Evolutionary conservation across 2,113 vertebrate species (phyloP).

Genomic region (Ailuropoda melanoleuca): DNA sequence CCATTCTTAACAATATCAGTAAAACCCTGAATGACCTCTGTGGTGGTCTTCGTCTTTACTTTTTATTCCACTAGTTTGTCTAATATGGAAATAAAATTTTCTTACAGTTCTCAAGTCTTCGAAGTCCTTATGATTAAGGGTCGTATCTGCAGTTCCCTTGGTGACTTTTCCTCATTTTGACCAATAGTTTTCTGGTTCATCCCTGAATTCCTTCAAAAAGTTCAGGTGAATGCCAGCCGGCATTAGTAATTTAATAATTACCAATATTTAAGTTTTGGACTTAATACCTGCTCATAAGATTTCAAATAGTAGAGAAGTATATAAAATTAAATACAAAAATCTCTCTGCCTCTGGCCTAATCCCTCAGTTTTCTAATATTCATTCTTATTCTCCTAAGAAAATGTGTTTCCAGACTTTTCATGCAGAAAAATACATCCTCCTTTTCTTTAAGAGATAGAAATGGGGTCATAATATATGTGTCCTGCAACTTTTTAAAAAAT

Average conservation of each 20-base stretch:
- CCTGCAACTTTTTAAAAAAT: not conserved
- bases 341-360: not conserved
- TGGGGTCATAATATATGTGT: not conserved
- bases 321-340: not conserved
- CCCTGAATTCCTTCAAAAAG: not conserved
- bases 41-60: not conserved
- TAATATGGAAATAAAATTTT: not conserved
- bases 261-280: not conserved
- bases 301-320: not conserved
- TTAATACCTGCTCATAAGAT: not conserved
- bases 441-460: conserved; percentile 23
- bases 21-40: not conserved
- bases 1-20: not conserved
- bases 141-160: not conserved
- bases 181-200: conserved; percentile 23
- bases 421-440: not conserved
- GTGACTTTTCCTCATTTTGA: not conserved
- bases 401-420: not conserved
- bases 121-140: not conserved
- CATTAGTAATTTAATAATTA: conserved; percentile 21
- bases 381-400: not conserved
- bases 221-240: not conserved
- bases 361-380: not conserved
- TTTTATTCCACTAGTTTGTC: conserved; percentile 25
- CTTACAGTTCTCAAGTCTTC: not conserved